Percentiles rank a stretch among this genome's conserved stretches.
These are phyloP conservation scores for Andricus grossulariae DNA, from an alignment of 1,140 invertebrate species.

Conservation along the genomic window DNA sequence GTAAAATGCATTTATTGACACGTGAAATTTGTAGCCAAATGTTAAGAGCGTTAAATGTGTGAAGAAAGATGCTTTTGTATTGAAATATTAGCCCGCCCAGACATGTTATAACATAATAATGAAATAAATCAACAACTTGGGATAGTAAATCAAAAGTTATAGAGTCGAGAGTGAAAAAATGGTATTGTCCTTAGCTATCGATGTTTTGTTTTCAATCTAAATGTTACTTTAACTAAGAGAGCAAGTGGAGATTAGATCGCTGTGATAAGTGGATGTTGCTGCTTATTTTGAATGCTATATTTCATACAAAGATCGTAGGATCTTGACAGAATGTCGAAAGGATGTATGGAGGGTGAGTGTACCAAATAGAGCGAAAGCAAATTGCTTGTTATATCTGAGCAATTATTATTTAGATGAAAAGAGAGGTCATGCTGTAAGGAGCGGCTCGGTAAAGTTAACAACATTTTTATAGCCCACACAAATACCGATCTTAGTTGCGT, in stretches of 20 bases:
- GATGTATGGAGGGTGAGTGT: conserved; percentile 1
- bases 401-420: conserved; percentile 18
- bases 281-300: conserved; percentile 14
- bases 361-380: conserved; percentile 9
- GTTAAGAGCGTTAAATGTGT: too few relatives aligned
- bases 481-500: too few relatives aligned
- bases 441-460: not conserved
- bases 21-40: not conserved
- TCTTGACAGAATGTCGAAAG: conserved; percentile 11
- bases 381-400: conserved; percentile 17
- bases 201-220: not conserved
- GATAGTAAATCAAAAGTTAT: not conserved
- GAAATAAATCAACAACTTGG: not conserved
- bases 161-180: not conserved
- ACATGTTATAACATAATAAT: too few relatives aligned
- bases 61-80: too few relatives aligned
- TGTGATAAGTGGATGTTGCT: not conserved
- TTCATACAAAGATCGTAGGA: conserved; percentile 13
- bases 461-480: too few relatives aligned
- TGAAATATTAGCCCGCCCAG: too few relatives aligned
- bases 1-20: not conserved
- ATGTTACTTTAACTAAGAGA: not conserved
- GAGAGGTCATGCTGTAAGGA: conserved; percentile 24
- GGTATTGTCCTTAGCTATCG: not conserved
- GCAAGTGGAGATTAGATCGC: not conserved